These are phyloP conservation scores for Apodemus agrarius DNA, from an alignment of 2,797 vertebrate genomes.

Conservation along the genomic window DNA sequence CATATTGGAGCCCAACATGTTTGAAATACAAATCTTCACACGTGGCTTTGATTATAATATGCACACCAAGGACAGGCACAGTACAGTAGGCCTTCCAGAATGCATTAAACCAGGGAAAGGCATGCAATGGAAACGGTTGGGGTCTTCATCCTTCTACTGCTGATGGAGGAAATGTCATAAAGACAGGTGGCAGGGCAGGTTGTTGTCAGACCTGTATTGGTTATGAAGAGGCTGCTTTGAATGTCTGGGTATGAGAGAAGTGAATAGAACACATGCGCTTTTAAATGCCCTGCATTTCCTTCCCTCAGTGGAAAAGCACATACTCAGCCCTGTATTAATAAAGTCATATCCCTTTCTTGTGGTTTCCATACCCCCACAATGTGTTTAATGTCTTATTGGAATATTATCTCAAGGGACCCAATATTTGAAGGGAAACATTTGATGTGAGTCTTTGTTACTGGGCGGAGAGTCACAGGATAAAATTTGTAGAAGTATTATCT, in stretches of 20 bases:
- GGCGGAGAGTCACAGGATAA: not conserved
- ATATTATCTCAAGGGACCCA: slow-evolving; percentile 60
- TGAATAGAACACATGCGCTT: slow-evolving; percentile 37
- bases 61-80: slow-evolving; percentile 82
- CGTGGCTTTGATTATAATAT: slow-evolving; percentile 86
- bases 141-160: slow-evolving; percentile 1
- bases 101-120: slow-evolving; percentile 76
- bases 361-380: slow-evolving; percentile 58
- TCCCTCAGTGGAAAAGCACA: slow-evolving; percentile 36
- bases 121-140: slow-evolving; percentile 1
- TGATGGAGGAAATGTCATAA: not conserved
- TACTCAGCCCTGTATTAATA: slow-evolving; percentile 65
- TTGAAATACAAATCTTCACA: slow-evolving; percentile 85
- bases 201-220: not conserved
- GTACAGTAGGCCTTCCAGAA: slow-evolving; percentile 84
- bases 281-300: slow-evolving; percentile 22
- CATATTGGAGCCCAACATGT: slow-evolving; percentile 83
- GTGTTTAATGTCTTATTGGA: slow-evolving; percentile 55
- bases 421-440: slow-evolving; percentile 67
- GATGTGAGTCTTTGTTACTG: slow-evolving; percentile 58
- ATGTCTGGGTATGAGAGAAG: slow-evolving; percentile 46
- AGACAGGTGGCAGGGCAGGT: not conserved
- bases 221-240: not conserved
- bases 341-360: slow-evolving; percentile 67
- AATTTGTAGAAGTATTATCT: slow-evolving; percentile 26